Percentiles rank a stretch among this genome's conserved stretches.
Conservation (phyloP, 2,888 invertebrate species). For the Caenorhabditis wallacei region DNA sequence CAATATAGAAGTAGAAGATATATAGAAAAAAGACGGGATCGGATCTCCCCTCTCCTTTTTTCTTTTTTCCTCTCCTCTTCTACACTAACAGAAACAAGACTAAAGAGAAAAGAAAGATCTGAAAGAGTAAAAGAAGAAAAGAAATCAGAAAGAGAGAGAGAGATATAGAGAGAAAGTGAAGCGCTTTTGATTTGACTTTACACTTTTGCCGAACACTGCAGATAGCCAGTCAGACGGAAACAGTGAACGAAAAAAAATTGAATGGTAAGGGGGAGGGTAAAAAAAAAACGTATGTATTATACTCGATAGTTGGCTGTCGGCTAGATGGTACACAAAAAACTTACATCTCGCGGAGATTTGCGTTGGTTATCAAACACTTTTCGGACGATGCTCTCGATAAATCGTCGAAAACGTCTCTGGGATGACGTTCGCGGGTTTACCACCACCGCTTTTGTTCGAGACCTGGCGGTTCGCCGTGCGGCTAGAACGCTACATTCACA, state of each 20-base stretch:
- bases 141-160: constrained; percentile 3
- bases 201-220: constrained; percentile 65
- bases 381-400: constrained; percentile 73
- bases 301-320: background rate
- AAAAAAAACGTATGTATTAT: constrained; percentile 28
- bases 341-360: constrained; percentile 69
- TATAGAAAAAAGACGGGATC: constrained; percentile 52
- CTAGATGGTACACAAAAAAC: constrained; percentile 38
- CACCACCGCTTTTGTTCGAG: constrained; percentile 39
- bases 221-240: constrained; percentile 63
- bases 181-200: constrained; percentile 68
- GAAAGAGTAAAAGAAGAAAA: constrained; percentile 14
- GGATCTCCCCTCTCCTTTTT: constrained; percentile 35
- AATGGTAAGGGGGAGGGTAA: constrained; percentile 21
- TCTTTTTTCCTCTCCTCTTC: background rate
- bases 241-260: constrained; percentile 24
- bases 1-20: constrained; percentile 62
- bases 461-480: constrained; percentile 52
- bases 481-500: constrained; percentile 72
- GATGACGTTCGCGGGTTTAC: constrained; percentile 59
- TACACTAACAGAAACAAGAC: constrained; percentile 17
- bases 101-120: constrained; percentile 23
- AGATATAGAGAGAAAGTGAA: constrained; percentile 33
- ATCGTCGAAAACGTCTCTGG: constrained; percentile 70
- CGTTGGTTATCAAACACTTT: constrained; percentile 74